Base-by-base conservation (phyloP, 2,888 invertebrate genomes). In the Nemotelus pantherinus region DNA sequence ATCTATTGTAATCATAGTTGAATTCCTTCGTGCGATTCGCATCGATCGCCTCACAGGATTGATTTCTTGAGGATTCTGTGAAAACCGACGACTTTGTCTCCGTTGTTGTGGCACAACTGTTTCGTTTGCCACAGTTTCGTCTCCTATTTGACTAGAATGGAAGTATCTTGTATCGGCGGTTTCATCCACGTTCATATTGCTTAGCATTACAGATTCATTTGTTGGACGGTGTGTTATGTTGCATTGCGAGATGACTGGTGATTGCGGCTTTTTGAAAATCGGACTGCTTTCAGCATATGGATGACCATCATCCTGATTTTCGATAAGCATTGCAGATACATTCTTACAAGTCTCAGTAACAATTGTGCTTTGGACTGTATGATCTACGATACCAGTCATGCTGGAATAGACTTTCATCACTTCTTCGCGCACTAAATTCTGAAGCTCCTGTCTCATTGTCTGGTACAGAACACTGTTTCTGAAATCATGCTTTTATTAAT, bases 241-340 rank as follows among this genome's bases (percentile, higher is more conserved):
- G 43, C n/a, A 39, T 50, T 58, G 48, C 6, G 63, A 6, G 47
- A n/a, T 4, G 39, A 25, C 25, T 7, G 82, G 82, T 25, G 79
- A 71, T 44, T 78, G 77, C 3, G 83, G 83, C 60, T 82, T 77
- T 81, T 83, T 84, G 41, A 83, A 83, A 25, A 74, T 63, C 2
- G 74, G 74, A 74, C 74, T 74, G 43, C 74, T 74, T 60, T 74
- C 48, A 4, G 74, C 63, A 63, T 63, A 74, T 9, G 70, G 70
- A 10, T 70, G 70, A 9, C 2, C 2, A 9, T 70, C 47, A 47
- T 25, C 25, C 1, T 25, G 25, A 25, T 25, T 25, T 25, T 25
- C 25, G 25, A 25, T 25, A 25, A 25, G 25, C 1, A 25, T 25
- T 25, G 25, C 25, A 25, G 25, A 25, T 1, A 25, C 25, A 25